Evolutionary conservation across 2,797 vertebrate genomes (phyloP).

Genomic region (Spinibarbus caldwelli): DNA sequence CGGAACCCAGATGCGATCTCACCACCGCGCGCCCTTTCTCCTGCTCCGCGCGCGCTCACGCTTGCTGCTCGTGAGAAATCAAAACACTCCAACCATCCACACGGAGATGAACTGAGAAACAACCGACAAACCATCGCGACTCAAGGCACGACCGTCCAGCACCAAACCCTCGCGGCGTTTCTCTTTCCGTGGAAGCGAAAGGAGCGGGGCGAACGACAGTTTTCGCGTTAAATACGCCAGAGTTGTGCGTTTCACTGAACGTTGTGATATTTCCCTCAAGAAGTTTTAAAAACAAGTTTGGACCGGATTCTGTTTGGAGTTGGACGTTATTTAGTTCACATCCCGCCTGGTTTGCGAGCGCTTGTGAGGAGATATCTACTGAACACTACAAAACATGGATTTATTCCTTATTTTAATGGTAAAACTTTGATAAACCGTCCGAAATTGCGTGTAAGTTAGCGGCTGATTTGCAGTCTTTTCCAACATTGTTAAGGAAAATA

Average conservation of each 20-base stretch:
- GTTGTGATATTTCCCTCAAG: background rate
- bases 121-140: constrained; percentile 4
- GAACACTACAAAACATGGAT: constrained; percentile 31
- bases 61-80: constrained; percentile 19
- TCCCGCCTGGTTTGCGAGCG: constrained; percentile 9
- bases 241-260: constrained; percentile 22
- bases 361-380: background rate
- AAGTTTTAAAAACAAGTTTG: constrained; percentile 41
- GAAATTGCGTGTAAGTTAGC: background rate
- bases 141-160: background rate
- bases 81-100: constrained; percentile 16
- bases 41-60: constrained; percentile 45
- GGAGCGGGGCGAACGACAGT: background rate
- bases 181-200: constrained; percentile 3
- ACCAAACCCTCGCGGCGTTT: background rate
- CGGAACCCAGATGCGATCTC: constrained; percentile 56
- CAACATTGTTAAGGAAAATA: constrained; percentile 1
- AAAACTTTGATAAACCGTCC: constrained; percentile 11
- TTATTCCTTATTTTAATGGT: background rate
- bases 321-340: background rate
- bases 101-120: constrained; percentile 1
- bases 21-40: constrained; percentile 40
- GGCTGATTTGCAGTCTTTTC: background rate
- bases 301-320: constrained; percentile 8
- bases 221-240: constrained; percentile 7